A percentile compares a stretch with the other conserved stretches of the same genome.
Conservation (phyloP, 2,888 invertebrate genomes). For the Cantharis rufa region DNA sequence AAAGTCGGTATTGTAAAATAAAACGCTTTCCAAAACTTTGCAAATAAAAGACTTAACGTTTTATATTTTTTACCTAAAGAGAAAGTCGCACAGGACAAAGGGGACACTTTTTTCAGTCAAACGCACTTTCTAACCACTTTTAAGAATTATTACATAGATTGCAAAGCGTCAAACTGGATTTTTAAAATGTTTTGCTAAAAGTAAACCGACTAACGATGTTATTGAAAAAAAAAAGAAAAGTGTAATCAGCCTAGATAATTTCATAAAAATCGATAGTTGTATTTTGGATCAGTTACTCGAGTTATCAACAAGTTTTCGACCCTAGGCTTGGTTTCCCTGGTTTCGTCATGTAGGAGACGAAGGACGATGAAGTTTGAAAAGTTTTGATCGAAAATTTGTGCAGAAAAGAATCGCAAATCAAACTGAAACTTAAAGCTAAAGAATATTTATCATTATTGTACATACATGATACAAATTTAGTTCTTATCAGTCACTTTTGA, state of each 20-base stretch:
- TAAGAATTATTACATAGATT: slow-evolving; percentile 2
- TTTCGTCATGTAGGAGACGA: neutral
- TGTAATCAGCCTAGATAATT: neutral
- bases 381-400: neutral
- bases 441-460: no score
- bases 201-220: neutral
- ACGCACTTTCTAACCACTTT: slow-evolving; percentile 14
- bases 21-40: slow-evolving; percentile 1
- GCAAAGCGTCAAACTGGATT: neutral
- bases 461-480: no score
- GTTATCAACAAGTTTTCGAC: neutral
- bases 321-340: neutral
- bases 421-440: no score
- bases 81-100: neutral
- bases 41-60: slow-evolving; percentile 5
- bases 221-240: neutral
- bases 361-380: neutral
- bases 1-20: neutral
- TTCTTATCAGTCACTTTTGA: no score
- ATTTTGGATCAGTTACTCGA: neutral
- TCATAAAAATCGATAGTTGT: neutral
- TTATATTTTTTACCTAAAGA: slow-evolving; percentile 2
- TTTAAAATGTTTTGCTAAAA: neutral
- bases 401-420: no score
- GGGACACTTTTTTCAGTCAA: neutral